Conservation (phyloP, 2,888 invertebrate species). For the Andrena camellia region DNA sequence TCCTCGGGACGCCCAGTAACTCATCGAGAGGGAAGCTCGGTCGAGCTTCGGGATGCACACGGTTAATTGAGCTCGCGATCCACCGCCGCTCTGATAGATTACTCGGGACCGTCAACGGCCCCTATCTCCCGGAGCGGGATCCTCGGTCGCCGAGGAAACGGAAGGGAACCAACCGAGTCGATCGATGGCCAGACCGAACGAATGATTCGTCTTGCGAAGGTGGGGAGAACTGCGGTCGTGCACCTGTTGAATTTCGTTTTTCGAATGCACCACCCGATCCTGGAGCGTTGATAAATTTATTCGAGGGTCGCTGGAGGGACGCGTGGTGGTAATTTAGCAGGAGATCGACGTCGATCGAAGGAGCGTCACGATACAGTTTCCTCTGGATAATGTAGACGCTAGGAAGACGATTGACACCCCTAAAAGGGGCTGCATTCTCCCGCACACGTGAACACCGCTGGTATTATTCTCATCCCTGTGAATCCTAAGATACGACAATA, state of each 20-base stretch:
- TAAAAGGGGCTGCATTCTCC: not conserved
- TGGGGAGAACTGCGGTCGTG: not conserved
- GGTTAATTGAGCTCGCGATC: conserved; percentile 35
- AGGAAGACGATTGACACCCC: conserved; percentile 1
- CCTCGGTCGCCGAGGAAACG: conserved; percentile 17
- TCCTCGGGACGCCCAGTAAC: conserved; percentile 11
- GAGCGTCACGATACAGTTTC: not conserved
- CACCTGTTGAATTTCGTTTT: conserved; percentile 55
- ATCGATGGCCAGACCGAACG: not conserved
- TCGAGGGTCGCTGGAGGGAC: not conserved
- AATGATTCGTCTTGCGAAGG: conserved; percentile 2
- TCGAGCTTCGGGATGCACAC: not conserved
- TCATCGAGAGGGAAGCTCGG: conserved; percentile 19
- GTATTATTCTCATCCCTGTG: too few species aligned
- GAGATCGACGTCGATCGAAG: conserved; percentile 24
- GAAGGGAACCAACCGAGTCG: conserved; percentile 15
- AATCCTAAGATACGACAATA: too few species aligned
- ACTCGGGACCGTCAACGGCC: conserved; percentile 26
- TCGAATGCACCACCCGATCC: not conserved
- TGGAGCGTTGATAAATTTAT: conserved; percentile 41
- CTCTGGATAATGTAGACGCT: conserved; percentile 7
- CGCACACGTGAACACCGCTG: too few species aligned
- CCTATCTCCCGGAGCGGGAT: not conserved
- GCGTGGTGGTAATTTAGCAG: conserved; percentile 30
- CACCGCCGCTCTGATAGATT: conserved; percentile 10